phyloP scores from a whole-genome alignment of 2,797 vertebrate genomes.

The Luscinia luscinia region DNA sequence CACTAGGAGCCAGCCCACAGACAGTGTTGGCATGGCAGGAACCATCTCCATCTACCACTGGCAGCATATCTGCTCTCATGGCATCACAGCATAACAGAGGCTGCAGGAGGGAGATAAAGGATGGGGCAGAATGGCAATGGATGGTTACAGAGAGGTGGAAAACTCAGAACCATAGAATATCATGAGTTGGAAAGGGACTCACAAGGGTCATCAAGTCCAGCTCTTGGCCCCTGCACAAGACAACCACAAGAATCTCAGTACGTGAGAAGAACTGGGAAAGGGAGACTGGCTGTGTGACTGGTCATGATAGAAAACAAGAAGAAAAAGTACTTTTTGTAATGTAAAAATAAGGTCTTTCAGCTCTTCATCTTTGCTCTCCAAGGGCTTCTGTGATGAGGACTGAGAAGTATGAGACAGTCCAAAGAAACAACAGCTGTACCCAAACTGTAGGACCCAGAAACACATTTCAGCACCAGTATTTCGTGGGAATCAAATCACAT shows the following conservation, averaged over 20 bases:
- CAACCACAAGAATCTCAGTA: neutral
- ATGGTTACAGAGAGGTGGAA: neutral
- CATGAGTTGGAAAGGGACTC: neutral
- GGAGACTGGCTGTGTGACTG: neutral
- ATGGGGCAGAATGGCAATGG: neutral
- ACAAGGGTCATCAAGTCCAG: neutral
- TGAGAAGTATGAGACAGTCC: neutral
- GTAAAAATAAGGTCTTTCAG: neutral
- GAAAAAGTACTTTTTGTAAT: neutral
- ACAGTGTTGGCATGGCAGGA: accelerated
- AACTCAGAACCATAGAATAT: neutral
- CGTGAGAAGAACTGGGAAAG: neutral
- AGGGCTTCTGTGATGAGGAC: neutral
- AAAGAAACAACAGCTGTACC: neutral
- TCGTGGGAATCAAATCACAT: neutral
- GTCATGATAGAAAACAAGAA: neutral
- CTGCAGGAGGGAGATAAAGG: neutral
- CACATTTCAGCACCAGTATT: neutral
- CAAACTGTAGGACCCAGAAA: neutral
- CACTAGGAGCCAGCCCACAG: neutral
- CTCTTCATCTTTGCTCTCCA: neutral
- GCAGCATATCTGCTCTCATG: neutral
- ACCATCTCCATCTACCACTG: neutral
- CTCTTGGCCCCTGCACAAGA: neutral
- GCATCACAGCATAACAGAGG: neutral